These are phyloP conservation scores for Yponomeuta malinellus DNA, from an alignment of 2,888 invertebrate species.

Conservation along the genomic window DNA sequence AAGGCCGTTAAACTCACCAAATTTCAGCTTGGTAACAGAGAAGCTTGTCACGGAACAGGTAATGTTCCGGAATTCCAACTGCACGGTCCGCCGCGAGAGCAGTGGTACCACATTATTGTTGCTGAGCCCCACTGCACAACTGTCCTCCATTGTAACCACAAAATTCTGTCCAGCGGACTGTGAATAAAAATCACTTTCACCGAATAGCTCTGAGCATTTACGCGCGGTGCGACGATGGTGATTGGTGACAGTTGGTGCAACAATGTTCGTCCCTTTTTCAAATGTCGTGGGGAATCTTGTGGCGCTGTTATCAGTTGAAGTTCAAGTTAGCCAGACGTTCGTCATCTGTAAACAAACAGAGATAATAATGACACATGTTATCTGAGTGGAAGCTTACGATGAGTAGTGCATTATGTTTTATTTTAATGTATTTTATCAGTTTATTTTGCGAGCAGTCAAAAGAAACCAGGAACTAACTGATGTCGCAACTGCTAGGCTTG, in stretches of 20 bases:
- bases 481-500: no score
- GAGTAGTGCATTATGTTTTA: no score
- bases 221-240: not conserved
- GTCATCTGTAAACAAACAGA: constrained; percentile 32
- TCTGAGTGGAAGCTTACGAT: no score
- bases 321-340: constrained; percentile 28
- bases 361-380: constrained; percentile 9
- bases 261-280: not conserved
- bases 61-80: constrained; percentile 81
- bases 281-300: no score
- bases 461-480: no score
- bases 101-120: constrained; percentile 64
- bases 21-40: constrained; percentile 69
- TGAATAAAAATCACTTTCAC: constrained; percentile 33
- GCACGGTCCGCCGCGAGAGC: constrained; percentile 76
- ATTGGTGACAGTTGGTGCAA: not conserved
- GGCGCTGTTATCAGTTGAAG: constrained; percentile 19
- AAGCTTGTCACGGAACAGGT: constrained; percentile 78
- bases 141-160: constrained; percentile 36
- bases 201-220: not conserved
- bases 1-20: constrained; percentile 67
- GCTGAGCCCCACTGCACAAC: constrained; percentile 36
- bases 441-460: no score
- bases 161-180: constrained; percentile 24
- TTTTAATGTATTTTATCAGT: no score